Evolutionary conservation across 2,113 vertebrate species (phyloP), one percentile per base, ranked within the genome.

Genomic region (Hippocampus comes): DNA sequence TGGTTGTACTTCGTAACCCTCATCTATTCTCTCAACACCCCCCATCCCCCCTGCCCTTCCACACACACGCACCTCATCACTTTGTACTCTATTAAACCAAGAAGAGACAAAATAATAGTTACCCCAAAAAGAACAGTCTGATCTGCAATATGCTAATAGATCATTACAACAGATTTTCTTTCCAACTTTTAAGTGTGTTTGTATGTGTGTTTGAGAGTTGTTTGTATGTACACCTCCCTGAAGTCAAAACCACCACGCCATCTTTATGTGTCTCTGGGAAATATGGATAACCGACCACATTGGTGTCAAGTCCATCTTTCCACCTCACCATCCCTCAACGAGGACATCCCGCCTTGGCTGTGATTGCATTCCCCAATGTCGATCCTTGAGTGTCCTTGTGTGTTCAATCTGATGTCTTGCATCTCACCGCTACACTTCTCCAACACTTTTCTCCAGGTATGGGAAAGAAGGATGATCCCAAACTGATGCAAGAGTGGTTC

Each of bases 401-500:
- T 73, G 75, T 59, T n/a, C 64, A 41, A 34, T 8, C 60, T 15
- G 48, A 70, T 49, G 2, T 11, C 72, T 4, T 51, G 51, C 3
- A 6, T 77, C 77, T 84, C 42, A 75, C 83, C 56, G 65, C 74
- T 60, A 49, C 72, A 56, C 41, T 87, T 51, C 77, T 55, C 76
- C 73, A 70, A 65, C 61, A 43, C 51, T 42, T 57, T 51, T 73
- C 70, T 84, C 68, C 93, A 99, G 97, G 97, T 82, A 97, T 99
- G 96, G 96, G 97, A 66, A 99, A 99, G 92, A 99, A 99, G 79
- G 97, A 99, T 17, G 97, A 99, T 75, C 97, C 97, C 63, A 97
- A 95, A 82, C 93, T 99, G 79, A 99, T 99, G 97, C 97, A 99
- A 77, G 97, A 99, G 83, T 99, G 97, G 97, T 99, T 99, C 93